Conservation (phyloP, 2,797 vertebrate species). For the Malurus splendens region DNA sequence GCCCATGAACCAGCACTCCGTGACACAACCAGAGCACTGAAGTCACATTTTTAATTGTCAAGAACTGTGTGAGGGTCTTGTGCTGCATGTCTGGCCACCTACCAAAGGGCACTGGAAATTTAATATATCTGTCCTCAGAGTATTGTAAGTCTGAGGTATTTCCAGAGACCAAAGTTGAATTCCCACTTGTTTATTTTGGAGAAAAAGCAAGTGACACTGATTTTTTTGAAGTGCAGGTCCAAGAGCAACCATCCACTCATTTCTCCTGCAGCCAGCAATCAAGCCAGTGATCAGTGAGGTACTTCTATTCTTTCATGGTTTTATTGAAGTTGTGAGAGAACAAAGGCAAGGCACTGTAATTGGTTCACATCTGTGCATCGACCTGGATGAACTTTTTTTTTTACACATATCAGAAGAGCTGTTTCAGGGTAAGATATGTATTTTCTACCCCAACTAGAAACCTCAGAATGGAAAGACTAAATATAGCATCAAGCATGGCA, state of each 20-base stretch:
- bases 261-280: neutral
- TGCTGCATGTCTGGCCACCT: neutral
- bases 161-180: neutral
- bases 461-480: constrained; percentile 1
- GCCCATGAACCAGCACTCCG: neutral
- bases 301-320: neutral
- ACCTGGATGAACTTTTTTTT: neutral
- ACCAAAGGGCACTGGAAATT: neutral
- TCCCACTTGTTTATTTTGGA: neutral
- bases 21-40: neutral
- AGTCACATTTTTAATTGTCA: neutral
- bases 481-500: constrained; percentile 4
- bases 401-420: neutral
- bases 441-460: constrained; percentile 18
- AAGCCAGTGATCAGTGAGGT: neutral
- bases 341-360: neutral
- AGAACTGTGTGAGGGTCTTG: neutral
- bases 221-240: neutral
- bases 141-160: neutral
- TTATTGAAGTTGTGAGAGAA: neutral
- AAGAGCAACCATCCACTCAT: neutral
- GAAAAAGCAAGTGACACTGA: neutral
- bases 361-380: neutral
- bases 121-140: neutral
- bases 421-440: neutral